phyloP scores from a whole-genome alignment of 2,888 invertebrate genomes.

The Drosophila nr. perissopoda region DNA sequence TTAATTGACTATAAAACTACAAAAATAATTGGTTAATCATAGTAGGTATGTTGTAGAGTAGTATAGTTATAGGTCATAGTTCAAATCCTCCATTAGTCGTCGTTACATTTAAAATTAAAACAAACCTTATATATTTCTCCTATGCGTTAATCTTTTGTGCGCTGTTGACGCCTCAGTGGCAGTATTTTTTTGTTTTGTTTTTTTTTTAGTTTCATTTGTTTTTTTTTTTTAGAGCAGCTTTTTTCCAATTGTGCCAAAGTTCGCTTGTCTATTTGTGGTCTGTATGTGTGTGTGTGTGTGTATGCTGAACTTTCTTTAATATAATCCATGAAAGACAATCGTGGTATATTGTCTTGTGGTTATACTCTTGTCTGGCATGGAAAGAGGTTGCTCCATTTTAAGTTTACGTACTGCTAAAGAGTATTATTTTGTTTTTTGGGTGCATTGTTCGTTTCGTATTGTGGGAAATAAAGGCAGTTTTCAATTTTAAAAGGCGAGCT shows the following conservation, averaged over 20 bases:
- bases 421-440: slow-evolving; percentile 57
- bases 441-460: slow-evolving; percentile 69
- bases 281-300: slow-evolving; percentile 46
- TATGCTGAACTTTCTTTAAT: slow-evolving; percentile 19
- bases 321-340: slow-evolving; percentile 67
- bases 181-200: slow-evolving; percentile 43
- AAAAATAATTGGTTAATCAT: slow-evolving; percentile 78
- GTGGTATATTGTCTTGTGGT: slow-evolving; percentile 68
- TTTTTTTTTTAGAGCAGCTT: slow-evolving; percentile 33
- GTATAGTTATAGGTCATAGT: slow-evolving; percentile 46
- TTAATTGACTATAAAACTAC: slow-evolving; percentile 80
- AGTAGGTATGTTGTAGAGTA: slow-evolving; percentile 53
- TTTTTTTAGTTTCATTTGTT: slow-evolving; percentile 5
- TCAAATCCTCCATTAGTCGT: slow-evolving; percentile 85
- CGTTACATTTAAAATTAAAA: slow-evolving; percentile 73
- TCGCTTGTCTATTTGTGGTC: slow-evolving; percentile 21
- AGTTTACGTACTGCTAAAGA: slow-evolving; percentile 58
- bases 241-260: slow-evolving; percentile 8
- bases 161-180: slow-evolving; percentile 73
- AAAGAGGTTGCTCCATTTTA: slow-evolving; percentile 22
- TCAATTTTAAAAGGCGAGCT: slow-evolving; percentile 66
- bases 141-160: slow-evolving; percentile 73
- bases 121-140: slow-evolving; percentile 64
- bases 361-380: slow-evolving; percentile 27
- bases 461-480: slow-evolving; percentile 73